Base-by-base conservation (phyloP, 37 sponge, comb jelly and placozoan species). In the Chondrilla cf. caribensis region DNA sequence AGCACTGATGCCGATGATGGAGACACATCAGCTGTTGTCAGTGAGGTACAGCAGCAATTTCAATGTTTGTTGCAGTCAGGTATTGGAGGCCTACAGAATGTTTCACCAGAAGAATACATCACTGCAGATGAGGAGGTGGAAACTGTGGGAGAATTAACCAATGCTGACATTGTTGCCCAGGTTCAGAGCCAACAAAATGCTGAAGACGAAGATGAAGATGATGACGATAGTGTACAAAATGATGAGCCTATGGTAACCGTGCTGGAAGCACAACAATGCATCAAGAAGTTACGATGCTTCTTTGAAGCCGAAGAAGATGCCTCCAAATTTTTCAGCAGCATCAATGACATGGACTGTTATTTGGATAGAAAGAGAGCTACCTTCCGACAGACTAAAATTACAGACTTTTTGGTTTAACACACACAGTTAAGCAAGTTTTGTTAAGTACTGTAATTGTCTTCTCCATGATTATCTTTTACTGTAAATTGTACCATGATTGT, bases 241-340 rank as follows among this genome's bases (percentile, higher is more conserved):
- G 64, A 29, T 19, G 18, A 62, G 22, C 64, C 64, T 29, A 15
- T 62, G 29, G 64, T 62, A 62, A 62, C 64, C 22, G 7, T 62
- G 15, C 18, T 28, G 25, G 64, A 62, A 28, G 29, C 64, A 62
- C 18, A 62, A 62, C 25, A 62, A n/a, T 62, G 64, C 29, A 6
- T 62, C 25, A 62, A 62, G 64, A 62, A 62, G 64, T 62, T 62
- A 15, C 64, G 22, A 62, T 28, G 29, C 6, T 62, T 62, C 29
- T 62, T 62, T 28, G 29, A 62, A 62, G 64, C 64, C 15, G 64
- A 62, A 62, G 64, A 62, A 15, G 64, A 62, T 62, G 64, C 64
- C 22, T 62, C 64, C 22, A 6, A 7, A 5, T 28, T 62, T n/a
- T 62, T 28, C 64, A 29, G 64, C 29, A 62, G 64, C 22, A n/a